Conservation (phyloP, 64 coral and sea anemone genomes). For the Stichodactyla helianthus region DNA sequence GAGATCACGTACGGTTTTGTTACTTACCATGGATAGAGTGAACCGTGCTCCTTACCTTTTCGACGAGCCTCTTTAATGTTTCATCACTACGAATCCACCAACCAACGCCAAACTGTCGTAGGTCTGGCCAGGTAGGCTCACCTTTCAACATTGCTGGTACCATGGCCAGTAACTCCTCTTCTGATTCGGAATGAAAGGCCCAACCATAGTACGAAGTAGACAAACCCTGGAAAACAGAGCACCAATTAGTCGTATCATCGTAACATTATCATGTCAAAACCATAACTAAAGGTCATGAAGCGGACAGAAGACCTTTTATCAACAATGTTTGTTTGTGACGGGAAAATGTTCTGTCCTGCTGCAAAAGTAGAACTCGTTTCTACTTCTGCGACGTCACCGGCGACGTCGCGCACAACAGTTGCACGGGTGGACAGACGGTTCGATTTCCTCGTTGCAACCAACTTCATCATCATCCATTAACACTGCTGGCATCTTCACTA, state of each 20-base stretch:
- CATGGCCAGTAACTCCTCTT: slow-evolving; percentile 94
- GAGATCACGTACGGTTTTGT: not conserved
- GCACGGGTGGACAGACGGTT: too few species aligned
- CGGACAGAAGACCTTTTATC: too few species aligned
- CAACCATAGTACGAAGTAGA: slow-evolving; percentile 86
- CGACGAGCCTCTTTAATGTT: slow-evolving; percentile 85
- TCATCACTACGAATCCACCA: slow-evolving; percentile 97
- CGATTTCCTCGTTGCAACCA: not conserved
- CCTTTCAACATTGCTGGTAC: slow-evolving; percentile 83
- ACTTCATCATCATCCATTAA: not conserved
- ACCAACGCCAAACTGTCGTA: slow-evolving; percentile 88
- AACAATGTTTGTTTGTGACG: not conserved
- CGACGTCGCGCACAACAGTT: too few species aligned
- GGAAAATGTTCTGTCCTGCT: too few species aligned
- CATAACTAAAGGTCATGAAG: not conserved
- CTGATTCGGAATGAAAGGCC: slow-evolving; percentile 97
- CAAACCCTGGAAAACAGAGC: slow-evolving; percentile 49
- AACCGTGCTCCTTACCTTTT: slow-evolving; percentile 48
- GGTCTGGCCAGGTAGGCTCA: slow-evolving; percentile 80
- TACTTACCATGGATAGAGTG: too few species aligned
- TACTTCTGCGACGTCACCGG: too few species aligned
- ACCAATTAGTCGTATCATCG: not conserved
- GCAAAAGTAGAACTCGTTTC: too few species aligned
- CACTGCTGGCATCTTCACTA: not conserved
- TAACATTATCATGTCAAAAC: not conserved